Evolutionary conservation across 2,888 invertebrate species (phyloP), one percentile per base, ranked within the genome.

Genomic region (Cabera pusaria): DNA sequence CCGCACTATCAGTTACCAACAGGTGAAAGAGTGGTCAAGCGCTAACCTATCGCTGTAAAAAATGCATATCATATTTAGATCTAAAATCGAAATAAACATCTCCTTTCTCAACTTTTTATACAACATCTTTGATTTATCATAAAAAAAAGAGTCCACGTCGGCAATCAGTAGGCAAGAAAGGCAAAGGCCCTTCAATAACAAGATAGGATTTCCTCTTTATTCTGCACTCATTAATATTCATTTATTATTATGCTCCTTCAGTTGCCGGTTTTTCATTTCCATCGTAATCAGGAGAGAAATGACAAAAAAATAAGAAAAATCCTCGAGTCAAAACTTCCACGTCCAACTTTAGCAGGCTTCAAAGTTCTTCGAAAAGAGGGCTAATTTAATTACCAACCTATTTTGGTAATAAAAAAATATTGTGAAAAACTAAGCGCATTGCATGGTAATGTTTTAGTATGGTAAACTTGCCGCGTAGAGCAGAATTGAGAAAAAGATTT

Each of bases 221-320:
- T 29, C 32, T 35, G 8, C 33, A 21, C 18, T 40, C 43, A 44
- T 44, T 44, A 48, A 44, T 47, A 47, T 44, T 44, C 43, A 44
- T 41, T 36, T 6, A 35, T 43, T 16, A 36, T 46, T 24, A 44
- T 36, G 17, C 31, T 6, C 8, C 6, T 41, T 39, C 32, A 23
- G 40, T 25, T 23, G 34, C 17, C 11, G 34, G 44, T 35, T 44
- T 48, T 35, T 50, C 23, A 24, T 49, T 31, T 33, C 38, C 40
- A 38, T 31, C 22, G 25, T 46, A 52, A 50, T 49, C 54, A 56
- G 49, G 39, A 34, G 44, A 52, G 54, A 59, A 42, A 54, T 51
- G 56, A 53, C 56, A 31, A 53, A 56, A 63, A 56, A 59, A 52
- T 44, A 52, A 50, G 47, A 46, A 49, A 36, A 44, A 50, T 43